Conservation (phyloP, 30 jellyfish, hydroid and myxozoan species). For the Hydra vulgaris region DNA sequence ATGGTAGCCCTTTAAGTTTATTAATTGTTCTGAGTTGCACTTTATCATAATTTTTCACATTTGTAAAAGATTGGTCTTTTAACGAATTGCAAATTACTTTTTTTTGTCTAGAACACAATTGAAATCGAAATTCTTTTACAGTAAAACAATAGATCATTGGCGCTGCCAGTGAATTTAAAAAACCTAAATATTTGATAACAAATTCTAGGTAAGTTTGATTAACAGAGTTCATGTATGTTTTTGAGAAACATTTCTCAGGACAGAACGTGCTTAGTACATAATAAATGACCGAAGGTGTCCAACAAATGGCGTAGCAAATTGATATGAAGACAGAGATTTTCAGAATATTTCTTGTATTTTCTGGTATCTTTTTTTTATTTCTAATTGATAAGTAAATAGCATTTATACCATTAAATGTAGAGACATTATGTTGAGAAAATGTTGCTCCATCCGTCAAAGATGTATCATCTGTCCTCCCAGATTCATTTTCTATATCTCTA, state of each 20-base stretch:
- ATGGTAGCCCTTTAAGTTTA: too few relatives aligned
- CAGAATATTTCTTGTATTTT: neutral
- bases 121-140: neutral
- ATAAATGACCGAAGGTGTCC: slow-evolving; percentile 28
- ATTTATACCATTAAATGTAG: neutral
- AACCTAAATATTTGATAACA: slow-evolving; percentile 12
- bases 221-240: neutral
- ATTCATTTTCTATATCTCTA: neutral
- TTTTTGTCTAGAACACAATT: neutral
- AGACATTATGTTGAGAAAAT: too few relatives aligned
- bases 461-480: too few relatives aligned
- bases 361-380: neutral
- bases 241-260: slow-evolving; percentile 15
- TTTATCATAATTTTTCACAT: too few relatives aligned
- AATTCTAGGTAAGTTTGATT: slow-evolving; percentile 13
- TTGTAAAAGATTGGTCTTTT: too few relatives aligned
- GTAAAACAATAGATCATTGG: slow-evolving; percentile 11
- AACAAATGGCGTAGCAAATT: slow-evolving; percentile 6
- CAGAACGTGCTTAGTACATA: slow-evolving; percentile 4
- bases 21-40: too few relatives aligned
- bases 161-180: slow-evolving; percentile 20
- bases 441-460: too few relatives aligned
- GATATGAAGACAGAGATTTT: slow-evolving; percentile 1
- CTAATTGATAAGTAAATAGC: neutral
- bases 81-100: neutral